phyloP scores from a whole-genome alignment of 1,140 invertebrate genomes.

The Drosophila carrolli region DNA sequence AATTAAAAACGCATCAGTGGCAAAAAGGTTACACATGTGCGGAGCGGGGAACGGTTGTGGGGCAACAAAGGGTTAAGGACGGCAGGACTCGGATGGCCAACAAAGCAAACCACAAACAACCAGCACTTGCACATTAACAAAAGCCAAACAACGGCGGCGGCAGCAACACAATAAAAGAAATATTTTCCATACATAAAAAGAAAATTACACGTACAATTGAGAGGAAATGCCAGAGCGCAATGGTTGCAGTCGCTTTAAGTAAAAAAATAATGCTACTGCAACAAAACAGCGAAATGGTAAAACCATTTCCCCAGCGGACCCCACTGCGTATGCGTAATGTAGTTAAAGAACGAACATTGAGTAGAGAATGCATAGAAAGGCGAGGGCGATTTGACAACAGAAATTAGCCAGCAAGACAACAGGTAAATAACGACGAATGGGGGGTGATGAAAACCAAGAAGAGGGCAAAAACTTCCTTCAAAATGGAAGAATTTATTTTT shows the following conservation, averaged over 20 bases:
- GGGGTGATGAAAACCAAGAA: neutral
- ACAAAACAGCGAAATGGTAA: neutral
- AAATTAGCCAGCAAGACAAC: constrained; percentile 9
- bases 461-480: neutral
- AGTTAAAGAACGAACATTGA: neutral
- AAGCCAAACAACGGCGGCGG: constrained; percentile 16
- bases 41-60: neutral
- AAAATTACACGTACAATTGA: constrained; percentile 39
- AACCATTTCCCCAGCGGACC: neutral
- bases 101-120: constrained; percentile 35
- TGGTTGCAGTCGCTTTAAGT: constrained; percentile 29
- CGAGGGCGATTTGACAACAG: constrained; percentile 7
- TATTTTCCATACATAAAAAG: constrained; percentile 21
- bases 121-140: constrained; percentile 35
- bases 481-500: neutral
- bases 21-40: constrained; percentile 33
- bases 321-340: constrained; percentile 15
- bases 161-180: constrained; percentile 20
- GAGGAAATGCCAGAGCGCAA: neutral
- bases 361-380: neutral
- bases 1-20: constrained; percentile 81
- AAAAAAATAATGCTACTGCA: constrained; percentile 21
- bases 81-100: neutral
- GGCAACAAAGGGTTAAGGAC: constrained; percentile 1
- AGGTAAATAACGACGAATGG: neutral